Evolutionary conservation across 1,140 invertebrate species (phyloP), one percentile per base, ranked within the genome.

Genomic region (Saccostrea echinata): DNA sequence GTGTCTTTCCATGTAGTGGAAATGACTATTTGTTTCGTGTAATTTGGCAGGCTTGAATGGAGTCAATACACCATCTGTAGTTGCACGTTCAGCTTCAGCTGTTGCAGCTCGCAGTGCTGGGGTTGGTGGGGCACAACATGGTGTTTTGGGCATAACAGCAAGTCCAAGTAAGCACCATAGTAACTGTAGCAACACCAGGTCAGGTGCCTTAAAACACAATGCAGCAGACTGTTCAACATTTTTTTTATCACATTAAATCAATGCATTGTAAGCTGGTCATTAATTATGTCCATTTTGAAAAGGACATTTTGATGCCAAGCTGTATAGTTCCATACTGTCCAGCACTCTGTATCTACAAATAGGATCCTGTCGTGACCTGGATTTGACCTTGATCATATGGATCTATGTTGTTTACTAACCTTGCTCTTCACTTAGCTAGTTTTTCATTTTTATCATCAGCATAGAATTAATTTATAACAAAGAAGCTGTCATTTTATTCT

Each of bases 121-220:
- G 55, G 76, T 27, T 30, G 81, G 43, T 68, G 81, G 86, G 84
- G 86, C 52, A 21, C 68, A 27, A 53, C 81, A 80, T 30, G 83
- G 86, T 55, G 51, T 88, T 30, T 84, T 88, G 64, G 83, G 86
- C 53, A 30, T 88, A 21, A 55, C 86, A 43, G 82, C 35, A 71
- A 88, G 53, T 68, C 83, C 86, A 68, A 81, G 86, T 88, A 88
- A 88, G 86, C 81, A 27, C 86, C 81, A 88, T 82, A 24, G 35
- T 53, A 30, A 27, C 81, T 27, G 33, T 76, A 76, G 30, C 24
- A 76, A 76, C 68, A 30, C 30, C 68, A 12, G 27, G 68, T 16
- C 16, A 76, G 12, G 55, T 30, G 27, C 27, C 68, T 76, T 30
- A 76, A 30, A 76, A 76, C 27, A 33, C 68, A 76, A 76, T 76